Evolutionary conservation across 2,797 vertebrate genomes (phyloP).

Genomic region (Echeneis naucrates): DNA sequence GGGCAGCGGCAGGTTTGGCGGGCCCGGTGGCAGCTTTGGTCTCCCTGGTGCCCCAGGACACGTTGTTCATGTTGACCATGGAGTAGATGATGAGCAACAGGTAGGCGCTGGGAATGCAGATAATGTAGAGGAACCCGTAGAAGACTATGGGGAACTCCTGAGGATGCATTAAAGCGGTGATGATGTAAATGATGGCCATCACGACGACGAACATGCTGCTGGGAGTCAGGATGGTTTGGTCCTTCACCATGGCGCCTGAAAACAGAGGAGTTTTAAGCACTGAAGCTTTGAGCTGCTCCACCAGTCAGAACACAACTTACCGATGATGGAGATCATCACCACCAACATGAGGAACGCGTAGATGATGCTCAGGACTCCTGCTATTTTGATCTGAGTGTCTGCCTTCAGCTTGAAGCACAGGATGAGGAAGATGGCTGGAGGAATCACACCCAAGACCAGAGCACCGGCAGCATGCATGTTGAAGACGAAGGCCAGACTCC

Average conservation of each 20-base stretch:
- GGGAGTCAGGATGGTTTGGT: slow-evolving; percentile 74
- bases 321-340: slow-evolving; percentile 72
- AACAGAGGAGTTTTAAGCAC: background rate
- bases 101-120: slow-evolving; percentile 77
- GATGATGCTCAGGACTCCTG: slow-evolving; percentile 69
- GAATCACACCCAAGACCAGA: slow-evolving; percentile 63
- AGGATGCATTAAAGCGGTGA: slow-evolving; percentile 76
- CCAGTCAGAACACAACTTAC: slow-evolving; percentile 52
- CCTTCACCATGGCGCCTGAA: slow-evolving; percentile 70
- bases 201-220: slow-evolving; percentile 74
- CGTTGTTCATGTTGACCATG: slow-evolving; percentile 81
- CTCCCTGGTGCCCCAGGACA: slow-evolving; percentile 85
- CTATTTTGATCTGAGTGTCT: slow-evolving; percentile 75
- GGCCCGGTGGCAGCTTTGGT: slow-evolving; percentile 13
- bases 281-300: background rate
- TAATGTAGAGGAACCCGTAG: slow-evolving; percentile 72
- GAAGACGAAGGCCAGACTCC: slow-evolving; percentile 48
- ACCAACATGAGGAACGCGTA: slow-evolving; percentile 80
- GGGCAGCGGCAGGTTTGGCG: background rate
- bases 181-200: slow-evolving; percentile 58
- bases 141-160: slow-evolving; percentile 71
- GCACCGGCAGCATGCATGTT: slow-evolving; percentile 32
- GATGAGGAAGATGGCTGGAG: slow-evolving; percentile 68
- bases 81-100: slow-evolving; percentile 78
- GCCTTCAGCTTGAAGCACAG: slow-evolving; percentile 78